These are phyloP conservation scores for Triplophysa siluroides DNA, from an alignment of 2,113 vertebrate genomes.

Conservation along the genomic window DNA sequence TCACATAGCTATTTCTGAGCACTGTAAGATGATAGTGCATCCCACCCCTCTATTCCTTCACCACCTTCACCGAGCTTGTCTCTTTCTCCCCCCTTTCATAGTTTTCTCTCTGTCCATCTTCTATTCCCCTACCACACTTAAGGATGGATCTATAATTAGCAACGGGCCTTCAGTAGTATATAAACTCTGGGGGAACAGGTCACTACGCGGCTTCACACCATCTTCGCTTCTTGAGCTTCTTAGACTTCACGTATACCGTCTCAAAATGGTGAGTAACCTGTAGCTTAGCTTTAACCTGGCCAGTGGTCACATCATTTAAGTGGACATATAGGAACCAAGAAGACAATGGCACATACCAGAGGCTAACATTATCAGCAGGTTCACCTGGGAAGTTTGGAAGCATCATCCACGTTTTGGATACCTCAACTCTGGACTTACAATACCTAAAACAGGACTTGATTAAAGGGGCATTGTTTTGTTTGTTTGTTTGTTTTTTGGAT, in stretches of 20 bases:
- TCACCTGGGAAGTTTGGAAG: constrained; percentile 1
- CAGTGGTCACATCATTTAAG: neutral
- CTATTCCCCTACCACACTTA: constrained; percentile 75
- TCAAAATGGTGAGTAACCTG: constrained; percentile 78
- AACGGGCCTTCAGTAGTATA: constrained; percentile 65
- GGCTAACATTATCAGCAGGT: neutral
- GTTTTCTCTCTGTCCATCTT: constrained; percentile 48
- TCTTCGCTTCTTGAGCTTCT: constrained; percentile 73
- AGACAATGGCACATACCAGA: constrained; percentile 1
- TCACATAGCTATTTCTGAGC: constrained; percentile 75
- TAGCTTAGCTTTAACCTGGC: neutral
- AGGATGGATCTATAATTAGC: constrained; percentile 78
- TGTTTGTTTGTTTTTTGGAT: constrained; percentile 24
- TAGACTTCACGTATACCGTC: constrained; percentile 69
- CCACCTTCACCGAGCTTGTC: constrained; percentile 29
- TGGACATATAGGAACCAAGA: constrained; percentile 8
- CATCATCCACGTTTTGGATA: constrained; percentile 1
- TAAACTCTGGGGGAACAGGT: constrained; percentile 63
- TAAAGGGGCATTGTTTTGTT: constrained; percentile 11
- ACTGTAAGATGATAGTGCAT: constrained; percentile 71
- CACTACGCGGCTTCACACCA: constrained; percentile 70
- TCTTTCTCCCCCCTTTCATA: constrained; percentile 41
- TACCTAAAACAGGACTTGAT: neutral
- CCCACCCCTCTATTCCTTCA: constrained; percentile 59
- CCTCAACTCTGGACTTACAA: constrained; percentile 7